Evolutionary conservation across 2,113 vertebrate genomes (phyloP), one percentile per base, ranked within the genome.

Genomic region (Theristicus caerulescens): DNA sequence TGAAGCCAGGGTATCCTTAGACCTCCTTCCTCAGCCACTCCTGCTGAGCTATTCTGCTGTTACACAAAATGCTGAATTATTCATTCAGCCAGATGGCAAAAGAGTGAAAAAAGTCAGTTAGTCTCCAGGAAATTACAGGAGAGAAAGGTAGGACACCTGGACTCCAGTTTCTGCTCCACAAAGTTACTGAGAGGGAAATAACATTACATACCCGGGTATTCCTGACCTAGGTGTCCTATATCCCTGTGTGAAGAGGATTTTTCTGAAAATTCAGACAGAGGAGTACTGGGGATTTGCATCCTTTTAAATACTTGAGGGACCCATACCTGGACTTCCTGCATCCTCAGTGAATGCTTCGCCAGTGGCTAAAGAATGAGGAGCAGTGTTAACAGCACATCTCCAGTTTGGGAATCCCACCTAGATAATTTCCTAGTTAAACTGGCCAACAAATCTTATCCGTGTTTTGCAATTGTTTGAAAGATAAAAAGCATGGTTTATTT

Each of bases 81-180:
- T 96, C 72, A 91, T 92, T 74, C 47, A 71, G 51, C 65, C 91
- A 96, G 95, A 96, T 71, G 91, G 93, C 80, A 59, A 82, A 36
- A 73, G 62, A 73, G 66, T 57, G 64, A 26, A 65, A 89, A 46
- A 66, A 70, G 32, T 59, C 44, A 40, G 19, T 40, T 29, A 22
- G 32, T 67, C 38, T 79, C 38, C 47, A 38, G 55, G 55, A 90
- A 26, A 67, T 5, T 46, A 59, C 0, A 0, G 32, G 32, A 70
- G 38, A 84, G 69, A 78, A 76, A 84, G 65, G 44, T 44, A 65
- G 51, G 77, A 93, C 86, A 94, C 81, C 69, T 84, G 86, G 55
- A 86, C 49, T 51, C 73, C 44, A 71, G 55, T 14, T 91, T 31
- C 40, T 8, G 13, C 65, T 93, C 11, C 2, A 9, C 52, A 47